Base-by-base conservation (phyloP, 2,888 invertebrate genomes). In the Amblyteles armatorius region DNA sequence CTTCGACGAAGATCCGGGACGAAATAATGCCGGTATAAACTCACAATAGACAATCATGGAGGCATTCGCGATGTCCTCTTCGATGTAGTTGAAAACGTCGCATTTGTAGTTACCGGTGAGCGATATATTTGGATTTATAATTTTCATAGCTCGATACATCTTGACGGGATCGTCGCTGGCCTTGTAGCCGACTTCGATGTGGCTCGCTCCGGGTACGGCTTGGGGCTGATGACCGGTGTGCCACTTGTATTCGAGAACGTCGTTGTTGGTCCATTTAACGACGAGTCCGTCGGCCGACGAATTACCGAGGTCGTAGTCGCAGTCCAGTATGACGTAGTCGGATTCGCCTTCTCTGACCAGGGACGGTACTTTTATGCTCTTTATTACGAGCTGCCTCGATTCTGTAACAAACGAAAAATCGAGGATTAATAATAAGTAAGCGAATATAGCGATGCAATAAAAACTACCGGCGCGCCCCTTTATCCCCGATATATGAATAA, bases 31-130 rank as follows among this genome's bases (percentile, higher is more conserved):
- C 36, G 72, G 52, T 16, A 13, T 36, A 11, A 81, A 94, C 95
- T 95, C 92, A 96, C 96, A 94, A 88, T 95, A 95, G 86, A 95
- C 94, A 68, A 95, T 94, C 94, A 96, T 94, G 48, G 93, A 93
- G 76, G 94, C 94, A 80, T 94, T 94, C 33, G 94, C 94, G 2
- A 90, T 90, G 52, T 92, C 94, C 88, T 95, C 95, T 76, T 92
- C 93, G 50, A 88, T 88, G 86, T 92, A 94, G 63, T 95, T 95
- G 80, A 95, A 95, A 76, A 96, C 95, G 88, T 94, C 94, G 91
- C 96, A 96, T 40, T 94, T 95, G 91, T 95, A 96, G 87, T 94
- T 94, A 40, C 95, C 95, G 0, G 94, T 94, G 65, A 95, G 92
- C 60, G 95, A 94, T 52, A 94, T 93, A 48, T 94, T 94, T 52